phyloP scores from a whole-genome alignment of 2,888 invertebrate species.

The Standfussiana lucernea region DNA sequence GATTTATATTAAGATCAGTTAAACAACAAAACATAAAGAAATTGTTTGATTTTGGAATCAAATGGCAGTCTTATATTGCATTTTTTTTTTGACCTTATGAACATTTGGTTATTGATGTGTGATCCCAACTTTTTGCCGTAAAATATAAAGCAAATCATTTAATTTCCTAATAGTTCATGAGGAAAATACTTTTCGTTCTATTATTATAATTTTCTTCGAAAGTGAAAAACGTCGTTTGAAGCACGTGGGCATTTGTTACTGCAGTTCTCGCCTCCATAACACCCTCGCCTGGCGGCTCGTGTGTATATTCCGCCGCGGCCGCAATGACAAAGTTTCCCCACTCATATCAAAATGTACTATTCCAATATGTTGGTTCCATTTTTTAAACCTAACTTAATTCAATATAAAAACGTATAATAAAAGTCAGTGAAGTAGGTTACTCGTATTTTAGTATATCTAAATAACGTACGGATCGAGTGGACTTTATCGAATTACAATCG shows the following conservation, averaged over 20 bases:
- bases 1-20: background rate
- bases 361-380: background rate
- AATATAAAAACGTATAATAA: background rate
- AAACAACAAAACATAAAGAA: background rate
- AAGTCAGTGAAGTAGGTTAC: background rate
- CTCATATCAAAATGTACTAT: too few relatives aligned
- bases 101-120: background rate
- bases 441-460: conserved; percentile 11
- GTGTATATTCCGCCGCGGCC: too few relatives aligned
- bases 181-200: too few relatives aligned
- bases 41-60: background rate
- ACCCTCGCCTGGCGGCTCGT: too few relatives aligned
- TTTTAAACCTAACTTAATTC: background rate
- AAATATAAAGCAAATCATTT: too few relatives aligned
- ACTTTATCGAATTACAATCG: conserved; percentile 46
- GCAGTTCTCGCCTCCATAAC: too few relatives aligned
- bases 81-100: too few relatives aligned
- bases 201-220: too few relatives aligned
- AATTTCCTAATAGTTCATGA: too few relatives aligned
- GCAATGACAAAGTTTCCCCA: too few relatives aligned
- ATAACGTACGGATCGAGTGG: conserved; percentile 10
- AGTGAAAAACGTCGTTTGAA: too few relatives aligned
- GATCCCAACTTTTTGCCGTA: background rate
- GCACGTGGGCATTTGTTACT: too few relatives aligned
- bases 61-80: background rate